Conservation (phyloP, 2,888 invertebrate genomes). For the Melanostoma scalare region DNA sequence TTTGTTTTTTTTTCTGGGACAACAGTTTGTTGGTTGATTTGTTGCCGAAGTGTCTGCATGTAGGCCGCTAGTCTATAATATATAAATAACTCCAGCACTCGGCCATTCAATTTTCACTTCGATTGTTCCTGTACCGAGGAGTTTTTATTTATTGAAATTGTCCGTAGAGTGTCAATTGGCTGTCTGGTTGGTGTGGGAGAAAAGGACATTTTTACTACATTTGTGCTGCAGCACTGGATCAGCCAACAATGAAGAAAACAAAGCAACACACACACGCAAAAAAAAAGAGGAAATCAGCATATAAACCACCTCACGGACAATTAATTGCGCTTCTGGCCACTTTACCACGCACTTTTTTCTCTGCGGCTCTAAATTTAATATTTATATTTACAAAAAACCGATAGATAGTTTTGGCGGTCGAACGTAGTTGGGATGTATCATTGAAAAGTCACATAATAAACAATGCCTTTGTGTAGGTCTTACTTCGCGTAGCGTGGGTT, state of each 20-base stretch:
- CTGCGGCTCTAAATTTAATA: conserved; percentile 32
- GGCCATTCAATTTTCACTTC: conserved; percentile 68
- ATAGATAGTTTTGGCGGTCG: background rate
- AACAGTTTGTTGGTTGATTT: conserved; percentile 58
- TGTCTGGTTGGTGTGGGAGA: conserved; percentile 7
- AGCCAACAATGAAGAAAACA: background rate
- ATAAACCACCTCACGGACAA: conserved; percentile 55
- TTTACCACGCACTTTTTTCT: conserved; percentile 39
- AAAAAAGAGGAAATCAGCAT: conserved; percentile 16
- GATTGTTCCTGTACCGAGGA: conserved; percentile 48
- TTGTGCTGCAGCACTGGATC: conserved; percentile 22
- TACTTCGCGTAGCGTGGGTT: no score
- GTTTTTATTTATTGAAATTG: conserved; percentile 67
- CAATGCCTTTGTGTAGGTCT: background rate
- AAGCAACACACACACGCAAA: background rate
- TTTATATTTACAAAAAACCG: conserved; percentile 30
- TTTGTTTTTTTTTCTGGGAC: conserved; percentile 25
- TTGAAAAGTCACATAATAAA: conserved; percentile 21
- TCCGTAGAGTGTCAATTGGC: conserved; percentile 58
- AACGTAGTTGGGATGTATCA: conserved; percentile 30
- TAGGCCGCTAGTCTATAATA: conserved; percentile 22
- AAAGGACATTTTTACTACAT: conserved; percentile 42
- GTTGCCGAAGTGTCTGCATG: conserved; percentile 31
- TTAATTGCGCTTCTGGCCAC: conserved; percentile 58
- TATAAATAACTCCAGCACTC: conserved; percentile 57